Percentiles rank a stretch among this genome's conserved stretches.
These are phyloP conservation scores for Lutjanus campechanus DNA, from an alignment of 2,797 vertebrate genomes.

Conservation along the genomic window DNA sequence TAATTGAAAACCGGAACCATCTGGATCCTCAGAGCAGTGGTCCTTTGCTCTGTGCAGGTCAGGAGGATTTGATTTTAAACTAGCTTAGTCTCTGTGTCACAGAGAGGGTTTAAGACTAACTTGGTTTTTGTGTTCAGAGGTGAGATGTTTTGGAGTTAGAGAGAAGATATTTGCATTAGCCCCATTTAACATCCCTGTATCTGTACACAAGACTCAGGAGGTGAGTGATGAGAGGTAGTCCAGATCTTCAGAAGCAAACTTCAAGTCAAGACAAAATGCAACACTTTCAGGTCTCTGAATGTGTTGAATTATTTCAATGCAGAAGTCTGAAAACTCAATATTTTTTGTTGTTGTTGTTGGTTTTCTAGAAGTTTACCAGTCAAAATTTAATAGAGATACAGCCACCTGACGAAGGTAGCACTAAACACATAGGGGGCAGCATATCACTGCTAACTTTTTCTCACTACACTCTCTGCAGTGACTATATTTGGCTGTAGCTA, in stretches of 20 bases:
- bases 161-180: not conserved
- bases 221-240: not conserved
- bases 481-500: too few relatives aligned
- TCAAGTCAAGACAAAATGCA: not conserved
- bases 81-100: not conserved
- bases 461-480: too few relatives aligned
- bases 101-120: not conserved
- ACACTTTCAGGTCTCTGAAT: not conserved
- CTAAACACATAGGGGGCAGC: too few relatives aligned
- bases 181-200: not conserved
- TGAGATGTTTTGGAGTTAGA: not conserved
- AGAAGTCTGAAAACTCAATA: not conserved
- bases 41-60: conserved; percentile 12
- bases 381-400: not conserved
- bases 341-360: too few relatives aligned
- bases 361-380: not conserved
- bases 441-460: too few relatives aligned
- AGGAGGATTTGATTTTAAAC: conserved; percentile 25
- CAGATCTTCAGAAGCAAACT: not conserved
- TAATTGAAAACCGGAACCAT: conserved; percentile 41
- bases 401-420: too few relatives aligned
- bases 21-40: conserved; percentile 28
- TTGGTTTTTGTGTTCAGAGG: conserved; percentile 6
- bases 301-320: not conserved
- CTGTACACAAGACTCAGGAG: not conserved